These are phyloP conservation scores for Eretmocerus hayati DNA, from an alignment of 2,888 invertebrate genomes.

Conservation along the genomic window DNA sequence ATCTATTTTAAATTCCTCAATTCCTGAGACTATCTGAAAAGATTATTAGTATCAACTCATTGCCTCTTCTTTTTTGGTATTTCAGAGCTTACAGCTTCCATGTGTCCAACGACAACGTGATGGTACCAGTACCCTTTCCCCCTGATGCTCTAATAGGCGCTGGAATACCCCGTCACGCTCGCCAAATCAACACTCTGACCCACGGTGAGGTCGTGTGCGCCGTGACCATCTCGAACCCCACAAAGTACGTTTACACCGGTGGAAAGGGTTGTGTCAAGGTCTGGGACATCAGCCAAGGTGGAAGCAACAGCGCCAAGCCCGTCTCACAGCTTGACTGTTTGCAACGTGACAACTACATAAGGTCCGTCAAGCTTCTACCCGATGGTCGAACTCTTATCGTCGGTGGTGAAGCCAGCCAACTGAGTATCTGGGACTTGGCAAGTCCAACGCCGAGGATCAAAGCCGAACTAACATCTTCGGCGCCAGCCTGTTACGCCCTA, in stretches of 20 bases:
- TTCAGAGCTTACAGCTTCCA: slow-evolving; percentile 89
- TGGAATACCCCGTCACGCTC: slow-evolving; percentile 85
- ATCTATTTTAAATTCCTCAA: no score
- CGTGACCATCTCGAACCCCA: slow-evolving; percentile 89
- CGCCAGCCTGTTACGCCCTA: slow-evolving; percentile 95
- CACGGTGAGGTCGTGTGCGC: slow-evolving; percentile 97
- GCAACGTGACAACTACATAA: slow-evolving; percentile 90
- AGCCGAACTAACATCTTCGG: slow-evolving; percentile 85
- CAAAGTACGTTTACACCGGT: slow-evolving; percentile 90
- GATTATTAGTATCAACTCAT: no score
- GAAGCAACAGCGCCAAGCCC: slow-evolving; percentile 64
- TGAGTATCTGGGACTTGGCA: slow-evolving; percentile 92
- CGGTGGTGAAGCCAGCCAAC: slow-evolving; percentile 89
- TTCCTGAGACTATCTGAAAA: no score
- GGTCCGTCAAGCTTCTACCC: slow-evolving; percentile 83
- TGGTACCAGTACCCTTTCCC: slow-evolving; percentile 90
- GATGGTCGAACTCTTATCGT: slow-evolving; percentile 91
- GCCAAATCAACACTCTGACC: slow-evolving; percentile 83
- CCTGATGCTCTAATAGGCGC: slow-evolving; percentile 86
- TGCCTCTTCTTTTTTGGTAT: slow-evolving; percentile 26
- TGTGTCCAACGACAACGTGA: slow-evolving; percentile 78
- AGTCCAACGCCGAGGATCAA: slow-evolving; percentile 85
- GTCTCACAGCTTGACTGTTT: slow-evolving; percentile 88
- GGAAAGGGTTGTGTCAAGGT: slow-evolving; percentile 97
- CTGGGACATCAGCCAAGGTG: slow-evolving; percentile 88